Evolutionary conservation across 1,140 invertebrate species (phyloP).

Genomic region (Achatina immaculata): DNA sequence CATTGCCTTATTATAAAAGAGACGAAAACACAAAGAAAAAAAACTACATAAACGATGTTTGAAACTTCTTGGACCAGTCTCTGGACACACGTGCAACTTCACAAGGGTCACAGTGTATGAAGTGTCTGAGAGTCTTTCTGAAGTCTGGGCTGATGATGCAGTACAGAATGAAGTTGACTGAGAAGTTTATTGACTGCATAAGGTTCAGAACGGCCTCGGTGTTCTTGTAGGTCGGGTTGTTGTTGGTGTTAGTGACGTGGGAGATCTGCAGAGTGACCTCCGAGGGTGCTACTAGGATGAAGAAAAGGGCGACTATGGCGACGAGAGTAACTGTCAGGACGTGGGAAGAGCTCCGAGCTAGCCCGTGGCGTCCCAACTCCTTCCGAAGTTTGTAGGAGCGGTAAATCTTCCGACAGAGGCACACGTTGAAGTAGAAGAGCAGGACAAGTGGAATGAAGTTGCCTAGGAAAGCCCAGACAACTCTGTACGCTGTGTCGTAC

Average conservation of each 20-base stretch:
- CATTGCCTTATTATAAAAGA: too few relatives aligned
- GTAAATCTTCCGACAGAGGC: conserved; percentile 63
- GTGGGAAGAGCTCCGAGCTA: conserved; percentile 45
- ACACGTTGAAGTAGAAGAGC: conserved; percentile 64
- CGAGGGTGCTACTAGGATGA: conserved; percentile 64
- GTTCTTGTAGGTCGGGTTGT: conserved; percentile 38
- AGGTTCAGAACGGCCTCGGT: conserved; percentile 60
- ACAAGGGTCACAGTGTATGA: conserved; percentile 55
- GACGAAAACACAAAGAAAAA: not conserved
- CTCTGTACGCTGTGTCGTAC: conserved; percentile 60
- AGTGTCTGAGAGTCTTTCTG: conserved; percentile 52
- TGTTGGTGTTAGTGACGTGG: conserved; percentile 46
- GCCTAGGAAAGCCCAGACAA: conserved; percentile 64
- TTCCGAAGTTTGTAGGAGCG: conserved; percentile 63
- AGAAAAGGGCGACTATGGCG: conserved; percentile 65
- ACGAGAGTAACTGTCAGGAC: conserved; percentile 63
- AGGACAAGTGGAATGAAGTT: conserved; percentile 67
- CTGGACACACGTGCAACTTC: conserved; percentile 23
- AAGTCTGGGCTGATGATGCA: conserved; percentile 62
- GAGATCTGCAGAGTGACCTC: conserved; percentile 60
- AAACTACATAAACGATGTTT: conserved; percentile 34
- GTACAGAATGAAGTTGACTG: conserved; percentile 61
- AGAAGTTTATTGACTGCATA: conserved; percentile 63
- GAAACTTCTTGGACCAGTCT: conserved; percentile 43
- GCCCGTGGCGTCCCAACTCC: conserved; percentile 51